Evolutionary conservation across 2,113 vertebrate species (phyloP).

Genomic region (Zosterops japonicus): DNA sequence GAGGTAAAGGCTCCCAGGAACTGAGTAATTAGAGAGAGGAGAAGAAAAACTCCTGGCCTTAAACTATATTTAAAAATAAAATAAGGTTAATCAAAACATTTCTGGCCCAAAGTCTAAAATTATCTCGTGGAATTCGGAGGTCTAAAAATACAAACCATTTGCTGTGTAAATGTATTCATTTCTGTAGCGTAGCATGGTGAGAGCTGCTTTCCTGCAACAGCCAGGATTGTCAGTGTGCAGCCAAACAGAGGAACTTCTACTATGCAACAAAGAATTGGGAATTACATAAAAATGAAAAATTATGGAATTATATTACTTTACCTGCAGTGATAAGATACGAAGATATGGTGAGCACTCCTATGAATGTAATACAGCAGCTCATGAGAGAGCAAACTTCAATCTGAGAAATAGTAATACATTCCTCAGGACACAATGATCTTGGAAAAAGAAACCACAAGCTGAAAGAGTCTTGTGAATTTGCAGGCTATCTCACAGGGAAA

Average conservation of each 20-base stretch:
- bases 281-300: neutral
- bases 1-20: neutral
- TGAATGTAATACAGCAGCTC: neutral
- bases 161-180: neutral
- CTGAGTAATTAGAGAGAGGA: neutral
- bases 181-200: accelerated
- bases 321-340: neutral
- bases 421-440: neutral
- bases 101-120: neutral
- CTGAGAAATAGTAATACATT: neutral
- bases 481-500: neutral
- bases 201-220: neutral
- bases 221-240: neutral
- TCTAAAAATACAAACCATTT: neutral
- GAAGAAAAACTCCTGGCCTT: neutral
- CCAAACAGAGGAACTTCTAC: neutral
- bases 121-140: neutral
- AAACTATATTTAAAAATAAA: neutral
- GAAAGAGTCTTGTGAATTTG: neutral
- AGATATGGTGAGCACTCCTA: neutral
- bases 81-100: neutral
- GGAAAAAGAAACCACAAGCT: neutral
- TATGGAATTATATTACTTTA: neutral
- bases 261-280: neutral
- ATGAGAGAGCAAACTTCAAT: neutral